Evolutionary conservation across 2,888 invertebrate genomes (phyloP), one percentile per base, ranked within the genome.

Genomic region (Biston stratarius): DNA sequence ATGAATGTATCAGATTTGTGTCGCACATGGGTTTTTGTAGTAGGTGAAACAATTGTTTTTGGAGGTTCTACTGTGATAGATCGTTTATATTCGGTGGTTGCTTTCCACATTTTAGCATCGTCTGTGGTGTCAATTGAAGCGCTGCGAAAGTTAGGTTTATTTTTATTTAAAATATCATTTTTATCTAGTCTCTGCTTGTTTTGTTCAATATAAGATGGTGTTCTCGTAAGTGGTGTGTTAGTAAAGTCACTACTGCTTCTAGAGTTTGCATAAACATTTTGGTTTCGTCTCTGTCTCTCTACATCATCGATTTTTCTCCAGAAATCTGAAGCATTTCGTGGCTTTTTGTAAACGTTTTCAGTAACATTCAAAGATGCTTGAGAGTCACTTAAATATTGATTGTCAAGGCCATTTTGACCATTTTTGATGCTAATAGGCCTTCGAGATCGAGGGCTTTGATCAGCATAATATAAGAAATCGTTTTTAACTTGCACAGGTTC

Each of bases 361-460:
- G 82, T 80, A 33, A 87, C 74, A 67, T 84, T 87, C 63, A 87
- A 75, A 44, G 90, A 85, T 44, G 94, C 84, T 80, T 94, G 94
- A 12, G 94, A 92, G 77, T 94, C 94, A 80, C 93, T 94, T 74
- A 94, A 81, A 79, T 94, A 94, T 77, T 93, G 90, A 71, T 90
- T 87, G 76, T 92, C 91, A 68, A 82, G 78, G 70, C 89, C 90
- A 73, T 87, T 90, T 82, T 87, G 90, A 81, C 90, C 90, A 83
- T 90, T 85, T 82, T 96, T 93, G 69, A 97, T 95, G 77, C 96
- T 95, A 75, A 97, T 96, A 42, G 97, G 97, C 80, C 96, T 95
- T 51, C 97, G 90, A 68, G 96, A 96, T 77, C 97, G 92, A 0
- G 97, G 96, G 69, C 95, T 95, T 74, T 96, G 95, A 86, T 97